Percentiles rank a stretch among this genome's conserved stretches.
These are phyloP conservation scores for Antennarius maculatus DNA, from an alignment of 2,797 vertebrate species.

Conservation along the genomic window DNA sequence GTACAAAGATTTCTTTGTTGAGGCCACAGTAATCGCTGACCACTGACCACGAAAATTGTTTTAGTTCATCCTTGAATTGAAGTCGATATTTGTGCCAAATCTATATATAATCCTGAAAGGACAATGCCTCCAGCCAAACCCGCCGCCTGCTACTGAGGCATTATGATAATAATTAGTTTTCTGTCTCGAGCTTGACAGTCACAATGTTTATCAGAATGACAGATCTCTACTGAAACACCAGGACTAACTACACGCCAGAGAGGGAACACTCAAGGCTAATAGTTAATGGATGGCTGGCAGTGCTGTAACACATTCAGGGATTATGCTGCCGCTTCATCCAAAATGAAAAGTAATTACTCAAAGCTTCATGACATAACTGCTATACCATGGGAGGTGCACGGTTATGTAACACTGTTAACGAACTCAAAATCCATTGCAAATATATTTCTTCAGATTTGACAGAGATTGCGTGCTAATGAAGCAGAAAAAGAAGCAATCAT, in stretches of 20 bases:
- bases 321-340: conserved; percentile 56
- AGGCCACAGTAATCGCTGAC: not conserved
- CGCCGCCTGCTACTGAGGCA: too few species aligned
- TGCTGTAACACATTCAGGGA: conserved; percentile 47
- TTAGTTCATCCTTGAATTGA: not conserved
- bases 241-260: conserved; percentile 9
- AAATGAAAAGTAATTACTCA: conserved; percentile 72
- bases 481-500: conserved; percentile 9
- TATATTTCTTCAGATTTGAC: conserved; percentile 43
- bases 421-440: conserved; percentile 44
- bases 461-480: conserved; percentile 10
- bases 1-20: not conserved
- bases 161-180: not conserved
- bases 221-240: conserved; percentile 12
- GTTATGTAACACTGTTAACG: conserved; percentile 67
- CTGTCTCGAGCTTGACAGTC: not conserved
- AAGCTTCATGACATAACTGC: conserved; percentile 74
- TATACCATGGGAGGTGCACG: conserved; percentile 36
- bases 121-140: not conserved
- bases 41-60: not conserved
- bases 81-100: not conserved
- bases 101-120: not conserved
- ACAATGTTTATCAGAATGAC: not conserved
- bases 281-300: conserved; percentile 16
- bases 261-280: conserved; percentile 22